Base-by-base conservation (phyloP, 2,888 invertebrate species). In the Cerastis rubricosa region DNA sequence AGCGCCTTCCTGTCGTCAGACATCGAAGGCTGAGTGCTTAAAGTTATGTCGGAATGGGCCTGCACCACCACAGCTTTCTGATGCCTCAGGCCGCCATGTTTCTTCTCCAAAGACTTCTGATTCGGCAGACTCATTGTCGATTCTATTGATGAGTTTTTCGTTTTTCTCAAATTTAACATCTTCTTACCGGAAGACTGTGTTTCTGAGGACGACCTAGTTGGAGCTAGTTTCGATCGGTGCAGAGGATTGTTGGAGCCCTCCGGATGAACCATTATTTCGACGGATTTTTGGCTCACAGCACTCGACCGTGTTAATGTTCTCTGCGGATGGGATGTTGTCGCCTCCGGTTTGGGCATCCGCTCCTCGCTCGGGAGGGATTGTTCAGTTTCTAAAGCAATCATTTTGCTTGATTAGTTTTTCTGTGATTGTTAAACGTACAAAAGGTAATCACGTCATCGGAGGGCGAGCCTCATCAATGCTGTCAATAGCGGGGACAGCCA, bases 1-100 rank as follows among this genome's bases (percentile, higher is more conserved):
- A 98, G 92, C 69, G 98, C 98, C 93, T 98, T 98, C 87, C 98
- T 94, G 92, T 97, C 97, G 89, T 97, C 97, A 11, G 95, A 92
- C 81, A 96, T 96, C 43, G 96, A 94, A 69, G 95, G 94, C 89
- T 95, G 97, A 64, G 96, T 95, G 84, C 94, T 95, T 83, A 97
- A 88, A 67, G 97, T 97, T 82, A 97, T 93, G 87, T 97, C 97
- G 66, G 97, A 97, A 85, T 97, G 97, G 63, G 97, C 97, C 81
- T 84, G 84, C 74, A 97, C 97, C 76, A 97, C 94, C 76, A 97
- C 94, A 68, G 97, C 97, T 90, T 97, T 97, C 92, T 97, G 97
- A 91, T 97, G 97, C 84, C 97, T 93, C 87, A 97, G 91, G 74
- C 97, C 95, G 22, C 97, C 97, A 66, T 96, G 97, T 85, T 96